Evolutionary conservation across 2,888 invertebrate genomes (phyloP), one percentile per base, ranked within the genome.

Genomic region (Tetrapedia diversipes): DNA sequence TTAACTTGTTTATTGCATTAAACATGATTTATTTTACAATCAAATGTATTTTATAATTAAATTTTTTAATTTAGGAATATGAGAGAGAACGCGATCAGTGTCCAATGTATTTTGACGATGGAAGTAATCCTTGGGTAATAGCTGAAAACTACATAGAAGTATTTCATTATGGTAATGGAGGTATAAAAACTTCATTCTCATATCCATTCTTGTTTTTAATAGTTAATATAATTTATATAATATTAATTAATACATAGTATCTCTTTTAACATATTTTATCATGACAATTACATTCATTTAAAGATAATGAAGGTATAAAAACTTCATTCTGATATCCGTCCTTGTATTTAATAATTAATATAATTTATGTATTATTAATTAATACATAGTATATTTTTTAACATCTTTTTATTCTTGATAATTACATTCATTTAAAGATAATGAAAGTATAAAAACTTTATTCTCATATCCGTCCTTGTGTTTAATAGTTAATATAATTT

Each of bases 21-120:
- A 11, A 4, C 51, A 37, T 32, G 24, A 47, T 24, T 47, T 19
- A 34, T n/a, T n/a, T n/a, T n/a, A n/a, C n/a, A n/a, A n/a, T n/a
- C n/a, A n/a, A n/a, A 32, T 0, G 29, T 27, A 29, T 24, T 29
- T 60, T 49, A 47, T 61, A 19, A 53, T 65, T 19, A 22, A 19
- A 49, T 22, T 54, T 49, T 60, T 22, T 11, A 32, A 47, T 68
- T 37, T 61, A 91, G 91, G 91, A 92, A 87, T 92, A 92, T 49
- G 91, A 92, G 69, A 87, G 91, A 77, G 91, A 92, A 95, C 95
- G 95, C 85, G 99, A 99, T 93, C 97, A 97, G 89, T 99, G 99
- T 91, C 99, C 99, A 0, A 98, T 99, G 97, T 95, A 97, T 90
- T 99, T 98, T 89, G 98, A 99, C 89, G 98, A 98, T 89, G 99